Base-by-base conservation (phyloP, 1,140 invertebrate genomes). In the Palaemon carinicauda region DNA sequence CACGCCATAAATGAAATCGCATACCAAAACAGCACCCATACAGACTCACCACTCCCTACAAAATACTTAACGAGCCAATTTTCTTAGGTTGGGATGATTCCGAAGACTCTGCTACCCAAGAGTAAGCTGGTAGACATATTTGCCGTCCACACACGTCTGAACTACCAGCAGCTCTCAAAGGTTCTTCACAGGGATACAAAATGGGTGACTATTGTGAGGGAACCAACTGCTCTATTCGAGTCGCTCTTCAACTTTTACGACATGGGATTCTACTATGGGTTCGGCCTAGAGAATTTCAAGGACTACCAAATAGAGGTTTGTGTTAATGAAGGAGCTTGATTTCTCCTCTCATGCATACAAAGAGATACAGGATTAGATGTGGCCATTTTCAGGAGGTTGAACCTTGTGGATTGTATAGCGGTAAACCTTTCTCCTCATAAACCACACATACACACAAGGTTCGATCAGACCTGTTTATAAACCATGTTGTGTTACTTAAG, bases 131-230 rank as follows among this genome's bases (percentile, higher is more conserved):
- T 27, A 15, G 52, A 81, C n/a, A 21, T 81, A 1, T 81, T 81
- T 17, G 21, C 51, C 12, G 10, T 69, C 19, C 80, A 81, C 53
- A 81, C 80, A 3, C 80, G 80, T 2, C 21, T 81, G 19, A 31
- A 15, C 21, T 21, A 17, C 21, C 7, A n/a, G 7, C 50, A 69
- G 53, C 60, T 17, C 12, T 21, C 5, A 3, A 41, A 29, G 27
- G 53, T 60, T 15, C 91, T 92, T 91, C 89, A 90, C 15, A 65
- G 75, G 27, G 89, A 91, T 88, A 89, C 91, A 15, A 27, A 89
- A 19, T 92, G 89, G 52, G 88, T 92, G 10, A 91, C 91, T n/a
- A 91, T 92, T n/a, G 52, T 92, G 19, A 88, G 92, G 21, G 89
- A 92, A 50, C 92, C 92, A 41, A 90, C 90, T 3, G 78, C 80